Conservation (phyloP, 2,797 vertebrate genomes). For the Gallirallus australis region DNA sequence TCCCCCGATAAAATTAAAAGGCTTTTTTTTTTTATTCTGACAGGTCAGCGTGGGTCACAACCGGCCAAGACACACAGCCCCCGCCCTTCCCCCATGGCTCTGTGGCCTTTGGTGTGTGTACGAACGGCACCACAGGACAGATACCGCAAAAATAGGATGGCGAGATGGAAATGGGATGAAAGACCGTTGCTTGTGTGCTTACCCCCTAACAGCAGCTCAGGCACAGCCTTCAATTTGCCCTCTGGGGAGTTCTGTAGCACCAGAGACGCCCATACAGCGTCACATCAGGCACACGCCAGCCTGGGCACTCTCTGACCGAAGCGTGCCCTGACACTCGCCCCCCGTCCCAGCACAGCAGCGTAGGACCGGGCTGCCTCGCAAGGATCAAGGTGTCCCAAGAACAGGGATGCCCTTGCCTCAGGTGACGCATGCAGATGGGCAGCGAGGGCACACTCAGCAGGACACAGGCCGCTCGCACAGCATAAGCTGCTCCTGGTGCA, state of each 20-base stretch:
- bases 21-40: neutral
- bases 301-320: neutral
- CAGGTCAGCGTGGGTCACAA: neutral
- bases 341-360: accelerated
- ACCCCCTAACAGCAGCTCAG: neutral
- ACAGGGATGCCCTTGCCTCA: neutral
- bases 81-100: neutral
- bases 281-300: accelerated
- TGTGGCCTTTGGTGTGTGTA: neutral
- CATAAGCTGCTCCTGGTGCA: neutral
- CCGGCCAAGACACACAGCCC: neutral
- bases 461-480: accelerated
- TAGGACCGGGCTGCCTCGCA: accelerated
- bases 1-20: neutral
- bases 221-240: neutral
- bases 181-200: accelerated
- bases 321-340: neutral
- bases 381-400: neutral
- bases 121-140: neutral
- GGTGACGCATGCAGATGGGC: neutral
- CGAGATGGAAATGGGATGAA: neutral
- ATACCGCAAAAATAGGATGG: neutral
- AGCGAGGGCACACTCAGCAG: accelerated
- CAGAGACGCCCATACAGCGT: accelerated
- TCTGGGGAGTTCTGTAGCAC: accelerated